These are phyloP conservation scores for Chrysolina americana DNA, from an alignment of 2,888 invertebrate genomes.

Conservation along the genomic window DNA sequence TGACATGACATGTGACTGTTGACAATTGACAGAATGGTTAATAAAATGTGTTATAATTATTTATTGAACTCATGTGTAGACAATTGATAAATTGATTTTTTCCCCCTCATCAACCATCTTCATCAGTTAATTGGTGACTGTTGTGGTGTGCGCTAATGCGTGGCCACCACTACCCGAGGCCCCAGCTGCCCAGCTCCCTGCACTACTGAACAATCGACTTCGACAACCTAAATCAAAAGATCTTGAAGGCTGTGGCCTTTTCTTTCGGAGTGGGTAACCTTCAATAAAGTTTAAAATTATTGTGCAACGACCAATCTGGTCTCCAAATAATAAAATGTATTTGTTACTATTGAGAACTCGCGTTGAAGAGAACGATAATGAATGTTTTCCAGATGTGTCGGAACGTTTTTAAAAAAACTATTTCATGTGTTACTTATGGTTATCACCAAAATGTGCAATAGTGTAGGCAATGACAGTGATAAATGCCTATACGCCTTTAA, in stretches of 20 bases:
- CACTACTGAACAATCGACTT: no score
- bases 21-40: no score
- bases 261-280: conserved; percentile 5
- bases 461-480: conserved; percentile 40
- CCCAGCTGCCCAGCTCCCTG: no score
- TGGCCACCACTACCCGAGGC: no score
- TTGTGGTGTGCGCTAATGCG: no score
- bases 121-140: no score
- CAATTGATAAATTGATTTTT: no score
- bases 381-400: conserved; percentile 62
- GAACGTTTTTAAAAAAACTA: conserved; percentile 54
- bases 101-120: no score
- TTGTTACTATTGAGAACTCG: conserved; percentile 41
- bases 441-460: conserved; percentile 56
- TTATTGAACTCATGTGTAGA: no score
- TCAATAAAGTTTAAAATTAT: neutral
- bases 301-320: conserved; percentile 12
- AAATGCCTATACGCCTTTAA: conserved; percentile 55
- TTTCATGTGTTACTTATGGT: conserved; percentile 51
- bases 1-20: no score
- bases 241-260: neutral
- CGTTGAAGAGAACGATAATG: conserved; percentile 57
- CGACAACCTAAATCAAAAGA: no score
- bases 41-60: no score
- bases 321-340: conserved; percentile 37